phyloP scores from a whole-genome alignment of 2,888 invertebrate genomes.

The Criorhina ranunculi region DNA sequence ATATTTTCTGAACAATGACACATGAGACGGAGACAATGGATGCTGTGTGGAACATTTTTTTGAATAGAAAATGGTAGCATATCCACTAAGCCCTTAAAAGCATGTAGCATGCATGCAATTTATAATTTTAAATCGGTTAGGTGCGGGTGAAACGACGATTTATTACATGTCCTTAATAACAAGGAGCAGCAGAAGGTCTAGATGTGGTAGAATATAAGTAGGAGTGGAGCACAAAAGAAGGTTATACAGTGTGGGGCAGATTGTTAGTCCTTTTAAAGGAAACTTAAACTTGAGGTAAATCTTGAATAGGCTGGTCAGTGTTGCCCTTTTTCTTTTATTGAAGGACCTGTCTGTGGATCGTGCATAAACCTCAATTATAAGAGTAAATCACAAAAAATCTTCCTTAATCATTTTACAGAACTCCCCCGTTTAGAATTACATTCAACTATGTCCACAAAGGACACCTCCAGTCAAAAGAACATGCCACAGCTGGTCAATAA shows the following conservation, averaged over 20 bases:
- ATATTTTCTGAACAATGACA: constrained; percentile 41
- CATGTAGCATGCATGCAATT: constrained; percentile 63
- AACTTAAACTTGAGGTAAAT: background rate
- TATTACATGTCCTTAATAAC: constrained; percentile 57
- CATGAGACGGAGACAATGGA: constrained; percentile 37
- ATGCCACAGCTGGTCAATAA: constrained; percentile 32
- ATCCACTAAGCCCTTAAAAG: constrained; percentile 51
- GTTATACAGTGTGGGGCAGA: background rate
- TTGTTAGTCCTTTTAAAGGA: background rate
- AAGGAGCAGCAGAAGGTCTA: constrained; percentile 8
- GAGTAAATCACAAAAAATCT: too few species aligned
- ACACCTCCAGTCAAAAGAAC: background rate
- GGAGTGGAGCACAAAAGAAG: too few species aligned
- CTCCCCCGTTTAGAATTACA: too few species aligned
- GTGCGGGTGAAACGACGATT: constrained; percentile 53
- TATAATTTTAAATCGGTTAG: constrained; percentile 69
- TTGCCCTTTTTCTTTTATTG: too few species aligned
- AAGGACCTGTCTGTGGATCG: too few species aligned
- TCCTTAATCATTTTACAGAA: too few species aligned
- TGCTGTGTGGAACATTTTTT: constrained; percentile 17
- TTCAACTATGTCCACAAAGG: background rate
- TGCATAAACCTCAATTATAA: too few species aligned
- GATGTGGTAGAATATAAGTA: background rate
- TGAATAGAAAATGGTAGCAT: constrained; percentile 36
- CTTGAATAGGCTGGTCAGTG: background rate